These are phyloP conservation scores for Tenebrosternarchus preto DNA, from an alignment of 2,113 vertebrate species.

Conservation along the genomic window DNA sequence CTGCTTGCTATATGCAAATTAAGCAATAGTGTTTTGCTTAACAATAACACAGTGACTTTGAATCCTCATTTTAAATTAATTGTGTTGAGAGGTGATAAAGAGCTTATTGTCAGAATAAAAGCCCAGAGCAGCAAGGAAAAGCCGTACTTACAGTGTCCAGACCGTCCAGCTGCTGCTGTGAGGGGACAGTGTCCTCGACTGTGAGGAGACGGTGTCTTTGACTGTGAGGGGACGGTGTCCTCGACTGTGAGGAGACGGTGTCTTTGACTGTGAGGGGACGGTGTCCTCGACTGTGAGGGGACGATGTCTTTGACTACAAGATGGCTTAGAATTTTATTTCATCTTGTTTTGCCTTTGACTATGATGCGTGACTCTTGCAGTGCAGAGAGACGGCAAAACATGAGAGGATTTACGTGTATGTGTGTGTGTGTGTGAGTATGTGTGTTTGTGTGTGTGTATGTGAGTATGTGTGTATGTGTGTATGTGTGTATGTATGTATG, in stretches of 20 bases:
- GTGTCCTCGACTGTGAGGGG: conserved; percentile 84
- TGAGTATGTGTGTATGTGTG: not conserved
- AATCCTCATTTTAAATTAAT: conserved; percentile 85
- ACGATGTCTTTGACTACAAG: too few species aligned
- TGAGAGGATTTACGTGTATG: conserved; percentile 57
- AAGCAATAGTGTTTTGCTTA: conserved; percentile 78
- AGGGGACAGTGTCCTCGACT: conserved; percentile 83
- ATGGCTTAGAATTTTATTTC: conserved; percentile 82
- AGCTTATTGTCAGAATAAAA: conserved; percentile 85
- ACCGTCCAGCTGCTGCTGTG: conserved; percentile 81
- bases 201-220: conserved; percentile 83
- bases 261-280: conserved; percentile 79
- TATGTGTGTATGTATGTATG: not conserved
- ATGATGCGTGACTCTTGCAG: conserved; percentile 77
- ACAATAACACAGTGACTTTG: conserved; percentile 84
- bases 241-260: conserved; percentile 84
- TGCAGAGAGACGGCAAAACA: conserved; percentile 73
- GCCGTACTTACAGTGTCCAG: conserved; percentile 81
- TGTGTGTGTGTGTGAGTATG: conserved; percentile 39
- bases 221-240: conserved; percentile 81
- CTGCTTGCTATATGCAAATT: conserved; percentile 78
- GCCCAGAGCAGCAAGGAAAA: conserved; percentile 81
- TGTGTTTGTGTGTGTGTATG: too few species aligned
- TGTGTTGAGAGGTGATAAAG: conserved; percentile 85
- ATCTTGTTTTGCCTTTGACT: conserved; percentile 82